A percentile compares a stretch with the other conserved stretches of the same genome.
Conservation (phyloP, 2,888 invertebrate genomes). For the Syrphus vitripennis region DNA sequence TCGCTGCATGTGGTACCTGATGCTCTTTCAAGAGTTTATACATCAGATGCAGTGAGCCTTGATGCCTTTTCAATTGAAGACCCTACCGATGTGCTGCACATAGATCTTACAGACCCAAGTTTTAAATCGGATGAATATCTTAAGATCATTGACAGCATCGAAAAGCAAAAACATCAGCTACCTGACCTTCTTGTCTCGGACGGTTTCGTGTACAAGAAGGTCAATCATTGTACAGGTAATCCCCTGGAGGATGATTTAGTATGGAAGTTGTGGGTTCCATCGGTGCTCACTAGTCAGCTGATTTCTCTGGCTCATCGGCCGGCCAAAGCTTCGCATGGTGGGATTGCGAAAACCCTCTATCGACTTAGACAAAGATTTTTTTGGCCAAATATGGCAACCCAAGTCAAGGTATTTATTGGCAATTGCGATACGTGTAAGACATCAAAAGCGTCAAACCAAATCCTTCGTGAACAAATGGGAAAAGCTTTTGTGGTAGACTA, state of each 20-base stretch:
- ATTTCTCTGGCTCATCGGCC: neutral
- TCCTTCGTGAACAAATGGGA: neutral
- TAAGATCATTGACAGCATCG: neutral
- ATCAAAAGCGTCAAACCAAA: neutral
- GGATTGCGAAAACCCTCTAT: neutral
- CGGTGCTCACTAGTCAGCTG: neutral
- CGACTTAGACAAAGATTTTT: too few relatives aligned
- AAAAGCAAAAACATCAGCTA: neutral
- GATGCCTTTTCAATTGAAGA: neutral
- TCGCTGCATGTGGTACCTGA: neutral
- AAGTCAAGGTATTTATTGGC: neutral
- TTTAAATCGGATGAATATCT: too few relatives aligned
- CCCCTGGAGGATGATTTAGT: too few relatives aligned
- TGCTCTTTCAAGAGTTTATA: neutral
- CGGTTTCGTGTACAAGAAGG: neutral
- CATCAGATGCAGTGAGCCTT: neutral
- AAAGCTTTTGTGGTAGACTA: neutral
- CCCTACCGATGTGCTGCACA: neutral
- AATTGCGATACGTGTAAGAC: neutral
- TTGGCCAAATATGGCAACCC: too few relatives aligned
- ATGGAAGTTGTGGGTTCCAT: slow-evolving; percentile 1
- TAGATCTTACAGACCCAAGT: neutral
- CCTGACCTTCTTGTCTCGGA: neutral
- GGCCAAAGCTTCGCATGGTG: neutral
- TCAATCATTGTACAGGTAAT: neutral